Conservation (phyloP, 2,888 invertebrate genomes). For the Ectemnius cavifrons region DNA sequence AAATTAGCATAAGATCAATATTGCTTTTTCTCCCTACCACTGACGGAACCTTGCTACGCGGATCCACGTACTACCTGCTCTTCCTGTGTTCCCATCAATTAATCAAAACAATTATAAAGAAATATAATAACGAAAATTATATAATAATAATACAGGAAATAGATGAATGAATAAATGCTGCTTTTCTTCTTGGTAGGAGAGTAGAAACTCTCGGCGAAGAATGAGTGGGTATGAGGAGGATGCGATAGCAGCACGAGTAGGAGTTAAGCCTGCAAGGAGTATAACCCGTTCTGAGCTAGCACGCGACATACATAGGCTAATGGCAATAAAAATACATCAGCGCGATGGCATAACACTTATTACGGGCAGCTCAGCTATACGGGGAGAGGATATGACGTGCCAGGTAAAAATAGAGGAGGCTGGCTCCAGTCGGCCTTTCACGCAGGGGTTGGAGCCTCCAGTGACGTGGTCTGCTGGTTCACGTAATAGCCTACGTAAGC, state of each 20-base stretch:
- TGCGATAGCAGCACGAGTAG: too few relatives aligned
- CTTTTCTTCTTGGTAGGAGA: too few relatives aligned
- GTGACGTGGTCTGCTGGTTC: constrained; percentile 39
- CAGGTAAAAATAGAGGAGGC: constrained; percentile 28
- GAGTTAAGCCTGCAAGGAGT: too few relatives aligned
- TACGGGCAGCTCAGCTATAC: constrained; percentile 11
- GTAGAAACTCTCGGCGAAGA: too few relatives aligned
- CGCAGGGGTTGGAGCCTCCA: constrained; percentile 9
- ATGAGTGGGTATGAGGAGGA: too few relatives aligned
- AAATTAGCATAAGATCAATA: constrained; percentile 74
- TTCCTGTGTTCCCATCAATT: background rate
- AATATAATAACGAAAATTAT: too few relatives aligned
- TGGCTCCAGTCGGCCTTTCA: background rate
- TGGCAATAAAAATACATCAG: constrained; percentile 24
- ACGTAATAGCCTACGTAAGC: constrained; percentile 49
- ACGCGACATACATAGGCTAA: too few relatives aligned
- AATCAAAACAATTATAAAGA: too few relatives aligned
- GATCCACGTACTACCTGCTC: constrained; percentile 20
- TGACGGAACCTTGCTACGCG: constrained; percentile 40
- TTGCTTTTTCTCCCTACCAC: constrained; percentile 66
- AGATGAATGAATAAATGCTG: too few relatives aligned
- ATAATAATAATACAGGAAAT: too few relatives aligned
- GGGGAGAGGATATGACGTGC: background rate
- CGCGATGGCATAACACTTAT: constrained; percentile 15
- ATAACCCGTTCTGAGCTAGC: too few relatives aligned